Evolutionary conservation across 2,797 vertebrate species (phyloP), one percentile per base, ranked within the genome.

Genomic region (Sebastes nivosus): DNA sequence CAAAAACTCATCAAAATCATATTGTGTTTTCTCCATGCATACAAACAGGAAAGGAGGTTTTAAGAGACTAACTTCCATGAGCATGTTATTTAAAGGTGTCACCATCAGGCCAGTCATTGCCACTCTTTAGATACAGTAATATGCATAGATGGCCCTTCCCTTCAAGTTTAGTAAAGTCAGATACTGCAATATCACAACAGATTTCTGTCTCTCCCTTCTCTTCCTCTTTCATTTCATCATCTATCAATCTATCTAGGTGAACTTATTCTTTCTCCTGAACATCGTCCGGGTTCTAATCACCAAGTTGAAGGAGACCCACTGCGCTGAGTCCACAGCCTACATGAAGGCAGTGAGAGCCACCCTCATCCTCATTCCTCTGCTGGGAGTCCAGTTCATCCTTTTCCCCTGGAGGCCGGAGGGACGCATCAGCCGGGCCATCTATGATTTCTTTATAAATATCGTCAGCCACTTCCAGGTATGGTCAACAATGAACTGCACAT

Each of bases 291-390:
- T 97, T 38, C 89, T 96, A 70, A 95, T 97, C 92, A 97, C 95
- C 75, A 97, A 97, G 81, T 92, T 97, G 82, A 94, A 91, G 79
- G 88, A 94, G 25, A 96, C 96, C 16, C 96, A 97, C 93, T 92
- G 87, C 1, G 89, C 93, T 0, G 95, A 97, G 88, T 94, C 93
- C 81, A 96, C 91, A 0, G 27, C 93, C 77, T 97, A 97, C 91
- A 96, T 97, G 95, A 97, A 96, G 89, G 96, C 92, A 0, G 96
- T 96, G 16, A 91, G 96, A 34, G 96, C 95, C 81, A 96, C 95
- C 1, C 95, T 97, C 74, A 95, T 96, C 88, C 95, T 97, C 42
- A 94, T 96, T 52, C 96, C 96, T 4, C 90, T 97, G 76, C 92
- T 97, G 75, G 96, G 96, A 4, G 82, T 94, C 55, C 95, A 96